Base-by-base conservation (phyloP, 1,140 invertebrate species). In the Habropoda laboriosa region DNA sequence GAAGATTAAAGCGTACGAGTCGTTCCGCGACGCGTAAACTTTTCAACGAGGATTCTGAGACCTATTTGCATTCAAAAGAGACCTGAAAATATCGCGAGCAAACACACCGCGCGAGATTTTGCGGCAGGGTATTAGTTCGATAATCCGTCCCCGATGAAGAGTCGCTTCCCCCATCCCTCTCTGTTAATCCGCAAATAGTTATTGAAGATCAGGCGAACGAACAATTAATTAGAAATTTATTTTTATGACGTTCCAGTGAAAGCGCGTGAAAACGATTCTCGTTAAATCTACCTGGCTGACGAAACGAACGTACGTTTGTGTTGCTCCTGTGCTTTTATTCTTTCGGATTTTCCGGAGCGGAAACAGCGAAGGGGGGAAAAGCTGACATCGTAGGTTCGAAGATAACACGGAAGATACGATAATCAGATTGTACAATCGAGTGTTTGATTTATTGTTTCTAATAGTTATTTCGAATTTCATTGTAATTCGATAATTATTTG, bases 131-230 rank as follows among this genome's bases (percentile, higher is more conserved):
- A 74, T 51, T 63, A 74, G 16, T 18, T 13, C 32, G 18, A 38
- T 74, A 74, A 74, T 38, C 60, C 58, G 10, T n/a, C n/a, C 18
- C 35, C 72, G 5, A 64, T 51, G 72, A 64, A 51, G 45, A 53
- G 57, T 40, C 42, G 72, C 51, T 38, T 63, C 71, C n/a, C n/a
- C n/a, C n/a, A n/a, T 5, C 6, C 16, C 60, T 35, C 24, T n/a
- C 42, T 45, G 40, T 68, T 74, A 64, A 74, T 74, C 58, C 72
- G 47, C 42, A 40, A 64, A 74, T 74, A 74, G 57, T 51, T 63
- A 63, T 74, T 32, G 71, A 74, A 63, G 42, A 73, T 73, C 40
- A 21, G 30, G 42, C 16, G 18, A 12, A 16, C n/a, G 72, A 21
- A 40, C 35, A 32, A 74, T 74, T 64, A 74, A 63, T 40, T 51